Conservation (phyloP, 2,888 invertebrate species). For the Phortica magna region DNA sequence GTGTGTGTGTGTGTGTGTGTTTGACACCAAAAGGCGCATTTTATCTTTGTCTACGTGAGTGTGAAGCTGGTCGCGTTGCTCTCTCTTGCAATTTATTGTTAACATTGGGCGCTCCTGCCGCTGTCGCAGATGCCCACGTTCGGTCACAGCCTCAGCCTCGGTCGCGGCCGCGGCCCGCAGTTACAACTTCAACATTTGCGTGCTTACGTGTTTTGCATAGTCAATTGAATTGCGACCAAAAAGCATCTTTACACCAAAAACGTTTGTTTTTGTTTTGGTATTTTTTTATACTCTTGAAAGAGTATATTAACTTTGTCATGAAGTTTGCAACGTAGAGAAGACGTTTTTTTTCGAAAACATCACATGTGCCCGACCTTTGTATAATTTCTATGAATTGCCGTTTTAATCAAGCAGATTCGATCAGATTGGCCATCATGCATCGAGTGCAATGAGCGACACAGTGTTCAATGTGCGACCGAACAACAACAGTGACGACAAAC, state of each 20-base stretch:
- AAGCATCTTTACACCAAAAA: no score
- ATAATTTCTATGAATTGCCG: no score
- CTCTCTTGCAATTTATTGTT: slow-evolving; percentile 51
- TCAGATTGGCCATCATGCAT: not conserved
- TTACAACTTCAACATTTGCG: not conserved
- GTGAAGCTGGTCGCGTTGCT: slow-evolving; percentile 33
- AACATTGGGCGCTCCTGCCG: slow-evolving; percentile 7
- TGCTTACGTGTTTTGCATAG: slow-evolving; percentile 59
- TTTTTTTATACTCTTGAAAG: no score
- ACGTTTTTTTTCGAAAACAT: no score
- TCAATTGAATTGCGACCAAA: not conserved
- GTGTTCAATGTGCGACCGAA: not conserved
- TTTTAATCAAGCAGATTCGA: no score
- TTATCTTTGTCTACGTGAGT: slow-evolving; percentile 17
- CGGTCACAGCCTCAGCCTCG: not conserved
- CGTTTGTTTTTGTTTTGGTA: no score
- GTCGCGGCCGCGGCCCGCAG: not conserved
- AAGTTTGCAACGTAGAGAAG: no score
- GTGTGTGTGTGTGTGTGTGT: not conserved
- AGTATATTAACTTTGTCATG: no score
- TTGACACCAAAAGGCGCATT: slow-evolving; percentile 19
- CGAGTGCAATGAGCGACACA: not conserved
- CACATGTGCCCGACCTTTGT: no score
- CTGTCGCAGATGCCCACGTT: not conserved
- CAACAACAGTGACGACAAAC: slow-evolving; percentile 26